These are phyloP conservation scores for Agraylea sexmaculata DNA, from an alignment of 1,140 invertebrate genomes.

Conservation along the genomic window DNA sequence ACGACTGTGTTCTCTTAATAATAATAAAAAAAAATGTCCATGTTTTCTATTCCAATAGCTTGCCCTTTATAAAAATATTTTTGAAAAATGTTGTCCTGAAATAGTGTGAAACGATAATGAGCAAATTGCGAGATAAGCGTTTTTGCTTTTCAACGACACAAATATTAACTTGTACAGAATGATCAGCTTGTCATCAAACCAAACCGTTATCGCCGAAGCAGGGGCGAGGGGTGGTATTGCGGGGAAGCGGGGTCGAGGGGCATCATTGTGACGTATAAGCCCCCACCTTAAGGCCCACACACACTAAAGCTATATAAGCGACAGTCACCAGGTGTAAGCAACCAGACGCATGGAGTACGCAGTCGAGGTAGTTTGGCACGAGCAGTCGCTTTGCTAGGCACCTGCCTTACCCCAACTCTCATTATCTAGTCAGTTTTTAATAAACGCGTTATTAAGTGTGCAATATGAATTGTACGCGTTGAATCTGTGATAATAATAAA, in stretches of 20 bases:
- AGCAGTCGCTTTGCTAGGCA: constrained; percentile 45
- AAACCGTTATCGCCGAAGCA: neutral
- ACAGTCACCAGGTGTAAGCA: constrained; percentile 34
- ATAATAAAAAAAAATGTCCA: too few relatives aligned
- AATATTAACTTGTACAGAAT: too few relatives aligned
- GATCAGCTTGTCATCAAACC: constrained; percentile 19
- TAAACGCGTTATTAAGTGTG: too few relatives aligned
- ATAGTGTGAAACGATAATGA: too few relatives aligned
- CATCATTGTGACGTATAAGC: constrained; percentile 11
- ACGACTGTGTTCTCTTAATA: too few relatives aligned
- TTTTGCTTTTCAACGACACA: too few relatives aligned
- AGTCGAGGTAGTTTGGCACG: constrained; percentile 46
- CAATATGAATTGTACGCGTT: too few relatives aligned
- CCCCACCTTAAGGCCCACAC: constrained; percentile 4
- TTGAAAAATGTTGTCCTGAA: too few relatives aligned
- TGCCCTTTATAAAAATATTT: too few relatives aligned
- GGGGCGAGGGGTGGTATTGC: constrained; percentile 5
- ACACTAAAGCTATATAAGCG: constrained; percentile 39
- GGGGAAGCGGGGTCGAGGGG: constrained; percentile 3
- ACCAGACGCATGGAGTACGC: constrained; percentile 44
- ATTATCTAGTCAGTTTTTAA: constrained; percentile 43
- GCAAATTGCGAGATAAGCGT: too few relatives aligned
- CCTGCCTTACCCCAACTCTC: constrained; percentile 39
- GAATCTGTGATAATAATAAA: too few relatives aligned
- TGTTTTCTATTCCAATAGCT: too few relatives aligned